These are phyloP conservation scores for Eulemur albifrons DNA, from an alignment of 2,797 vertebrate genomes.

Conservation along the genomic window DNA sequence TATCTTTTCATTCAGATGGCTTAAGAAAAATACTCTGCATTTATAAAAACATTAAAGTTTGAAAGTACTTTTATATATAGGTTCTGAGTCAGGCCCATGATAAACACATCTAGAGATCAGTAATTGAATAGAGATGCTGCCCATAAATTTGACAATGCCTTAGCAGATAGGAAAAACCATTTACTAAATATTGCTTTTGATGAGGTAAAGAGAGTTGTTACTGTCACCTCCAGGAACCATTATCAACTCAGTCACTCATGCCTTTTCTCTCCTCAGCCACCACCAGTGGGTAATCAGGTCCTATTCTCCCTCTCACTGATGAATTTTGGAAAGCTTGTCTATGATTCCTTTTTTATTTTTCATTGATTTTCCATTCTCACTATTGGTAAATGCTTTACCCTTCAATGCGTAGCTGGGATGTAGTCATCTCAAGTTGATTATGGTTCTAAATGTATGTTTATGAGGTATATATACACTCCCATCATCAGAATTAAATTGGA, in stretches of 20 bases:
- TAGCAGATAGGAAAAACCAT: background rate
- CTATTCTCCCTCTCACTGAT: background rate
- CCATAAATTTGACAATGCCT: background rate
- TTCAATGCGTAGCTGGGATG: slow-evolving; percentile 3
- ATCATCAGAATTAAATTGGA: background rate
- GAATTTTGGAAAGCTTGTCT: background rate
- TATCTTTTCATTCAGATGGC: background rate
- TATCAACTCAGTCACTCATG: background rate
- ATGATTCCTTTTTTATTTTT: background rate
- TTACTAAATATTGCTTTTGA: background rate
- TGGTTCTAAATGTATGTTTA: background rate
- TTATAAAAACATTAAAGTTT: slow-evolving; percentile 13
- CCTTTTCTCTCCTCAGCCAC: background rate
- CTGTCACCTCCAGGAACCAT: background rate
- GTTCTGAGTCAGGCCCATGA: background rate
- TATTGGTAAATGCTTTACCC: background rate
- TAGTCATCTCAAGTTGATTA: background rate
- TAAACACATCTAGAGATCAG: background rate
- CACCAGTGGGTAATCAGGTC: background rate
- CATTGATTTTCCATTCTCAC: slow-evolving; percentile 22
- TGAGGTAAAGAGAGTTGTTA: background rate
- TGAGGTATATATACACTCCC: background rate
- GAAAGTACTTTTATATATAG: background rate
- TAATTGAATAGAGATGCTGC: background rate
- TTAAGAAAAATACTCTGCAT: background rate